Base-by-base conservation (phyloP, 2,797 vertebrate genomes). In the Sandelia bainsii region DNA sequence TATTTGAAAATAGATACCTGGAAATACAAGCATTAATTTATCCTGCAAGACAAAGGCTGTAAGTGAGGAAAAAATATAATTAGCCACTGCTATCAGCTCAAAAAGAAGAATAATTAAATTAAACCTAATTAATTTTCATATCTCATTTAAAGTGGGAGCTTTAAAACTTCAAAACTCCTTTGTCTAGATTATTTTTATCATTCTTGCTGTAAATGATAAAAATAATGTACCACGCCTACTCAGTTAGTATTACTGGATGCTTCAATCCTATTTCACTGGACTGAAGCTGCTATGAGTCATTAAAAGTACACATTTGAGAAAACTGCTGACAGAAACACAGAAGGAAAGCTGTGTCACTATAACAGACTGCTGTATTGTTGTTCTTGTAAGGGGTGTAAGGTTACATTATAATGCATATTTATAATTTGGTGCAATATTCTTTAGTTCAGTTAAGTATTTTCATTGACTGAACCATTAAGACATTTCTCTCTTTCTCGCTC, bases 91-190 rank as follows among this genome's bases (percentile, higher is more conserved):
- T 37, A 66, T 58, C 34, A 46, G 53, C 45, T 52, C 13, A 32
- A 64, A 49, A 51, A 57, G 13, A 54, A 60, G 14, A 51, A 44
- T 29, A 65, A 72, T 46, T 62, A 29, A 69, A 71, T 50, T 44
- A 49, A 56, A 34, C 32, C 32, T 10, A 10, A 34, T 34, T 34
- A 34, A 34, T 34, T 34, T 34, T 34, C 3, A 34, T 34, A 34
- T 34, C 32, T 34, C 32, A 34, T 34, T 62, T 1, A 42, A 72
- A 34, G 25, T 16, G 51, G 23, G 20, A 61, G 49, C 53, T 48
- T 54, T 78, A 37, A 58, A 75, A 44, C 40, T 72, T 69, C 50
- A 56, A 54, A 50, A 52, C 2, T 29, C 49, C 17, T 72, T 54
- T 52, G 69, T 62, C 23, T 42, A 42, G 9, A 54, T 48, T 46